A percentile compares a stretch with the other conserved stretches of the same genome.
These are phyloP conservation scores for Lasioglossum pauxillum DNA, from an alignment of 2,888 invertebrate species.

Conservation along the genomic window DNA sequence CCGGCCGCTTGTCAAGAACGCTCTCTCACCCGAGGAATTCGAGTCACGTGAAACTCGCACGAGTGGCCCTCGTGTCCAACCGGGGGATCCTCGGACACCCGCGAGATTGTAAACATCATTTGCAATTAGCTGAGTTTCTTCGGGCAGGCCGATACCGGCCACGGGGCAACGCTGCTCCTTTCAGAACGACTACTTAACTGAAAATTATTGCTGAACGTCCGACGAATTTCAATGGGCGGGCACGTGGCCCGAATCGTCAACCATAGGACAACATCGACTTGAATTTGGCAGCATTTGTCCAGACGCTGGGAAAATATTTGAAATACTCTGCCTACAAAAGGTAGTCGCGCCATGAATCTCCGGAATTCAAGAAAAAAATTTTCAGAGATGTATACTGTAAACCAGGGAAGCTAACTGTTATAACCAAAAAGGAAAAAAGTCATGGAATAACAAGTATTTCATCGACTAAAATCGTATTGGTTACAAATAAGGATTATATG, in stretches of 20 bases:
- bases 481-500: too few species aligned
- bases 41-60: conserved; percentile 50
- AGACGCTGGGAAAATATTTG: neutral
- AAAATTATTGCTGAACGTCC: neutral
- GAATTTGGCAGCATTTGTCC: neutral
- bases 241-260: neutral
- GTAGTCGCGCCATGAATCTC: neutral
- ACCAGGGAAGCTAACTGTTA: too few species aligned
- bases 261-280: neutral
- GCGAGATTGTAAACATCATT: conserved; percentile 47
- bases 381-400: neutral
- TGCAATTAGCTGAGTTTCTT: conserved; percentile 38
- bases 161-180: neutral
- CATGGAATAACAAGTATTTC: too few species aligned
- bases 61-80: conserved; percentile 5
- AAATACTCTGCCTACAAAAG: neutral
- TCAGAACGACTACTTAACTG: conserved; percentile 18
- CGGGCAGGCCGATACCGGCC: neutral
- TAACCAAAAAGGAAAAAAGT: too few species aligned
- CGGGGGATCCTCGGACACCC: neutral
- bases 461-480: too few species aligned
- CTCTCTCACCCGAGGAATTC: conserved; percentile 28
- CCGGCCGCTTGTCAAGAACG: neutral
- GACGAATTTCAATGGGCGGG: conserved; percentile 12
- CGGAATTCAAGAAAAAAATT: neutral